Evolutionary conservation across 2,797 vertebrate genomes (phyloP).

Genomic region (Cirrhinus molitorella): DNA sequence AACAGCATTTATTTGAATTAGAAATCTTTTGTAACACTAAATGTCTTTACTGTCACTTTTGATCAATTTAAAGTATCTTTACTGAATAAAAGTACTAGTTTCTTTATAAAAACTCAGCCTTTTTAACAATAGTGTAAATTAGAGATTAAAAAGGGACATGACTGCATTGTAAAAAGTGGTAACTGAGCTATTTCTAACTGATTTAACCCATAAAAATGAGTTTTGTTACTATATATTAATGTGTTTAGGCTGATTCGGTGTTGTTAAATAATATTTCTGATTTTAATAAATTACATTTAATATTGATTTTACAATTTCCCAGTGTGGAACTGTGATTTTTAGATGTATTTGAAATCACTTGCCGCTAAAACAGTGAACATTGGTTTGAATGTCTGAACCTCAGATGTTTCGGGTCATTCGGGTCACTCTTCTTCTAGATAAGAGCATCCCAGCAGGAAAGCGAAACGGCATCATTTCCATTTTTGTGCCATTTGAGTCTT

Average conservation of each 20-base stretch:
- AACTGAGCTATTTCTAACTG: not conserved
- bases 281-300: no score
- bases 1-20: no score
- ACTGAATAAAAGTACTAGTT: not conserved
- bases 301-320: no score
- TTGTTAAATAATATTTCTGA: not conserved
- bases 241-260: not conserved
- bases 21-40: no score
- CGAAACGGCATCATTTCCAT: constrained; percentile 8
- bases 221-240: not conserved
- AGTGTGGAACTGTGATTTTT: no score
- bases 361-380: no score
- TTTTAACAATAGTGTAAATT: not conserved
- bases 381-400: no score
- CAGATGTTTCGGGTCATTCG: not conserved
- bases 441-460: not conserved
- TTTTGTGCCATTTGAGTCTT: constrained; percentile 22
- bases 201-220: not conserved
- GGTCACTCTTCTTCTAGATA: not conserved
- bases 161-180: not conserved
- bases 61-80: not conserved
- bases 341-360: no score
- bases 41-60: not conserved
- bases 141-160: not conserved
- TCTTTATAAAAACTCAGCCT: not conserved